phyloP scores from a whole-genome alignment of 1,140 invertebrate species.

The Anoplolepis gracilipes region DNA sequence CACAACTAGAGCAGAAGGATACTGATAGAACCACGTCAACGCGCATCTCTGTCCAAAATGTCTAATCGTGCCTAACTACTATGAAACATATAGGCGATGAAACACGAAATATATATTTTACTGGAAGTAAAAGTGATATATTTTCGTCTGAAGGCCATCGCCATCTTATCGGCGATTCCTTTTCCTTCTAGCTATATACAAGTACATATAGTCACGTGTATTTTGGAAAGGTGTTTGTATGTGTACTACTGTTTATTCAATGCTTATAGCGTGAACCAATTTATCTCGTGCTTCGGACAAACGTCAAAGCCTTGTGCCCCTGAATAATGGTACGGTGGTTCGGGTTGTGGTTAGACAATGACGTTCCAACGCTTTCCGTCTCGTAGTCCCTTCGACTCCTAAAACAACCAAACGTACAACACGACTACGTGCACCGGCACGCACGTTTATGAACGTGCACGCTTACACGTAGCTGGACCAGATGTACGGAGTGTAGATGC shows the following conservation, averaged over 20 bases:
- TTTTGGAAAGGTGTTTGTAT: conserved; percentile 26
- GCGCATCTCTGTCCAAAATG: neutral
- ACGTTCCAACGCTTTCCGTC: conserved; percentile 57
- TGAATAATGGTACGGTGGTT: conserved; percentile 69
- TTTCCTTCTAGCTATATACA: neutral
- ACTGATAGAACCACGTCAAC: conserved; percentile 13
- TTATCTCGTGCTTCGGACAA: conserved; percentile 65
- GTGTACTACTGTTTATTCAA: conserved; percentile 62
- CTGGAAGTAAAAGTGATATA: neutral
- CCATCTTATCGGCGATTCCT: neutral
- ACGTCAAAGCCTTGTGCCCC: conserved; percentile 67
- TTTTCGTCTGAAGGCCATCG: neutral
- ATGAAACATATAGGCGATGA: neutral
- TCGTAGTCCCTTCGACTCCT: conserved; percentile 44
- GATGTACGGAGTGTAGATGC: conserved; percentile 24
- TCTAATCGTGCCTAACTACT: conserved; percentile 20
- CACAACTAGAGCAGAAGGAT: conserved; percentile 33
- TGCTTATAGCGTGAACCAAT: conserved; percentile 65
- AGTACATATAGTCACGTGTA: neutral
- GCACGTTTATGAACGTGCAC: conserved; percentile 7
- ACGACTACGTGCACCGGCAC: neutral
- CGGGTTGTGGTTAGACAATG: conserved; percentile 62
- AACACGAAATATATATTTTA: neutral
- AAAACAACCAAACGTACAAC: conserved; percentile 52
- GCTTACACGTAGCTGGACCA: conserved; percentile 10